phyloP scores from a whole-genome alignment of 2,797 vertebrate species.

The Leptatherina wallacei region DNA sequence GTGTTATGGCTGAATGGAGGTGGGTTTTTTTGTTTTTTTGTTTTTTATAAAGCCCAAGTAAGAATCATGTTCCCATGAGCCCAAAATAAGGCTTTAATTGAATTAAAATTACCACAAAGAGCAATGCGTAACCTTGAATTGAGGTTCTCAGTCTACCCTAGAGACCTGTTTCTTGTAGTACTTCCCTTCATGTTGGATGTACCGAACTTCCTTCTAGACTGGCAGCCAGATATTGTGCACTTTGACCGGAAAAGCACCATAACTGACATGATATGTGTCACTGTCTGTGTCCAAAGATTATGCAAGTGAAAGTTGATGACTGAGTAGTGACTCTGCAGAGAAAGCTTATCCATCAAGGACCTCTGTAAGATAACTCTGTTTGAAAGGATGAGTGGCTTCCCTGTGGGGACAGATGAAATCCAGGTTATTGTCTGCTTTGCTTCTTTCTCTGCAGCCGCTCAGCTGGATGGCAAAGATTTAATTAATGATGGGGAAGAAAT shows the following conservation, averaged over 20 bases:
- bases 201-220: conserved; percentile 8
- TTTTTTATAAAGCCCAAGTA: conserved; percentile 39
- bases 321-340: conserved; percentile 8
- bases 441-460: background rate
- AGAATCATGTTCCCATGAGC: conserved; percentile 39
- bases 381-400: conserved; percentile 12
- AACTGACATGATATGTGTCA: background rate
- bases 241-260: conserved; percentile 4
- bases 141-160: conserved; percentile 27
- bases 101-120: conserved; percentile 29
- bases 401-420: conserved; percentile 4
- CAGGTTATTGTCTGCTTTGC: background rate
- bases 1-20: background rate
- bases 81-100: conserved; percentile 34
- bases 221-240: background rate
- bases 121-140: conserved; percentile 30
- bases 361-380: background rate
- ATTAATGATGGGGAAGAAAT: conserved; percentile 1
- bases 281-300: background rate
- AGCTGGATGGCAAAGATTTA: conserved; percentile 10
- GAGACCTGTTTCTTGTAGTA: conserved; percentile 6
- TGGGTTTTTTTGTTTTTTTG: conserved; percentile 2
- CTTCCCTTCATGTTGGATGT: background rate
- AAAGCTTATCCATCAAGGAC: background rate
- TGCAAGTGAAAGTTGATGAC: conserved; percentile 3